Evolutionary conservation across 2,888 invertebrate genomes (phyloP), one percentile per base, ranked within the genome.

Genomic region (Sycophila texana): DNA sequence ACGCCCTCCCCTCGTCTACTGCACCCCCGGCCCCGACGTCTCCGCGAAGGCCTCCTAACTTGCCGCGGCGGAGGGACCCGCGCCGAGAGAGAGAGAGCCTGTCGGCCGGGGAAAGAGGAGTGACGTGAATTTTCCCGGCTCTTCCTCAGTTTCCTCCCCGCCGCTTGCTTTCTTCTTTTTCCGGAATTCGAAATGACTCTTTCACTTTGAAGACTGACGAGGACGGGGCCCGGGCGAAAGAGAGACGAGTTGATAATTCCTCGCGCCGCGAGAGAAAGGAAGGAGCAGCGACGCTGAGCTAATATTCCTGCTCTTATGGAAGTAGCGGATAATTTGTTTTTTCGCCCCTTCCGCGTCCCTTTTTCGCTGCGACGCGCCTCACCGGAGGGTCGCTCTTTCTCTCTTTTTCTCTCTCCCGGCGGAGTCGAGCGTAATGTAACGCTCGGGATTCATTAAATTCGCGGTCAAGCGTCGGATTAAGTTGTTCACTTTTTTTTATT

Each of bases 111-210:
- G 60, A 79, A 66, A 60, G 73, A 49, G 75, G 60, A 63, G 30
- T 65, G 61, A 58, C 80, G 68, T 74, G n/a, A 61, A 81, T 77
- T 81, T 77, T 81, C 39, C 39, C 39, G 39, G 10, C 39, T 39
- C 39, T 39, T 39, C 39, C 39, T 26, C 26, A 10, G 39, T 7
- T 10, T 10, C 10, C 39, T 7, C 39, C 39, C 1, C 39, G n/a
- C 39, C 39, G 4, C 39, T 39, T 4, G 7, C 39, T 10, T 39
- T 10, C 39, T 39, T 39, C 77, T 49, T 77, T 74, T 74, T 70
- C 70, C 71, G 61, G 76, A 80, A 73, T 76, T 55, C 20, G 22
- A 57, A 76, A 76, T 68, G 55, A 80, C 61, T 65, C 58, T 67
- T 61, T 67, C 61, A 13, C 71, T 75, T 68, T 68, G 53, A 57